Conservation (phyloP, 2,888 invertebrate species). For the Cabera pusaria region DNA sequence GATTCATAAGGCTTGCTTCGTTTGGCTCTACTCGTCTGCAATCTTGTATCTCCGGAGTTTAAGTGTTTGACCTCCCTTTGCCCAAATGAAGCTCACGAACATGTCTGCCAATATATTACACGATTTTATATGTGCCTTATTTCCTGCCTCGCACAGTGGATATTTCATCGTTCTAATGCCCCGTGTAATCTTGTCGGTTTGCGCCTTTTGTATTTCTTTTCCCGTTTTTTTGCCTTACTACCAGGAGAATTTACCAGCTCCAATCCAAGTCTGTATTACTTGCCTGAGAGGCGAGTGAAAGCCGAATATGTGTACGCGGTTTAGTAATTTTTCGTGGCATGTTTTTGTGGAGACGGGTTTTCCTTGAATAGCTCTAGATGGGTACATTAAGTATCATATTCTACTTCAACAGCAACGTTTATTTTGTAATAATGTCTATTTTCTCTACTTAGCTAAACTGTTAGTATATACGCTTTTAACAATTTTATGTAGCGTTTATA, state of each 20-base stretch:
- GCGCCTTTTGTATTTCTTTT: conserved; percentile 74
- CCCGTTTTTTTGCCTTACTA: conserved; percentile 60
- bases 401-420: no score
- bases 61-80: conserved; percentile 77
- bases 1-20: conserved; percentile 74
- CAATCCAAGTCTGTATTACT: conserved; percentile 62
- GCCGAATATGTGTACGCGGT: conserved; percentile 40
- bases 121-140: conserved; percentile 45
- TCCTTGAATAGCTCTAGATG: conserved; percentile 29
- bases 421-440: no score
- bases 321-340: conserved; percentile 40
- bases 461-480: no score
- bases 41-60: conserved; percentile 76
- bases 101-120: conserved; percentile 52
- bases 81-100: conserved; percentile 74
- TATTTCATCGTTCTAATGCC: conserved; percentile 38
- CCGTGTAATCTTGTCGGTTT: conserved; percentile 48
- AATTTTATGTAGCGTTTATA: no score
- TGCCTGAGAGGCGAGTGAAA: conserved; percentile 48
- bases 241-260: conserved; percentile 68
- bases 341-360: conserved; percentile 28
- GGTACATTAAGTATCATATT: no score
- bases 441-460: no score
- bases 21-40: conserved; percentile 73
- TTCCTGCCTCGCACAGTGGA: conserved; percentile 40